Evolutionary conservation across 2,888 invertebrate genomes (phyloP), one percentile per base, ranked within the genome.

Genomic region (Sinodicranocentrus sp.): DNA sequence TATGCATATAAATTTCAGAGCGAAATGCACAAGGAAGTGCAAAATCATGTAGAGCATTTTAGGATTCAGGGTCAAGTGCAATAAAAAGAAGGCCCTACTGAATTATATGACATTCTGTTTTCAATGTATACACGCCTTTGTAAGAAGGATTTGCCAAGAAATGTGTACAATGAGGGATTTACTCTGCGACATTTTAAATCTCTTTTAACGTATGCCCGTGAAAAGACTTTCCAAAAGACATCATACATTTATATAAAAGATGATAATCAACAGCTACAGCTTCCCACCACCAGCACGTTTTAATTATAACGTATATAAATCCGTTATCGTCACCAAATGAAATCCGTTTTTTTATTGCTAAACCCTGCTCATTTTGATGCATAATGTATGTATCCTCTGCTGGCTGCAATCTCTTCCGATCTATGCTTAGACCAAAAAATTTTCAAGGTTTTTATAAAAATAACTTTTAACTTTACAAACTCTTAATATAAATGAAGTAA

Each of bases 51-150:
- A 28, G 33, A 48, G 17, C 17, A n/a, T 48, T 48, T 48, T 10
- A n/a, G 8, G 43, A 52, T 43, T 73, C 83, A 84, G 78, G 72
- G 78, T 71, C 76, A 76, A 83, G 71, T 83, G 70, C 76, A 77
- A 67, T 67, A 44, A 8, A 67, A 28, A n/a, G 43, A 28, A n/a
- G 15, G 48, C 3, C n/a, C 48, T n/a, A 5, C n/a, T 48, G n/a
- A 6, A 48, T 48, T n/a, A 48, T 10, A 48, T 48, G 48, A 48
- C 15, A 48, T n/a, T n/a, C n/a, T n/a, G n/a, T n/a, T n/a, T n/a
- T n/a, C n/a, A n/a, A n/a, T n/a, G n/a, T n/a, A n/a, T n/a, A n/a
- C n/a, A n/a, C n/a, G n/a, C n/a, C n/a, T n/a, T n/a, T n/a, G n/a
- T n/a, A n/a, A n/a, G n/a, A n/a, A n/a, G n/a, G n/a, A n/a, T n/a